These are phyloP conservation scores for Spheniscus humboldti DNA, from an alignment of 2,797 vertebrate species.

Conservation along the genomic window DNA sequence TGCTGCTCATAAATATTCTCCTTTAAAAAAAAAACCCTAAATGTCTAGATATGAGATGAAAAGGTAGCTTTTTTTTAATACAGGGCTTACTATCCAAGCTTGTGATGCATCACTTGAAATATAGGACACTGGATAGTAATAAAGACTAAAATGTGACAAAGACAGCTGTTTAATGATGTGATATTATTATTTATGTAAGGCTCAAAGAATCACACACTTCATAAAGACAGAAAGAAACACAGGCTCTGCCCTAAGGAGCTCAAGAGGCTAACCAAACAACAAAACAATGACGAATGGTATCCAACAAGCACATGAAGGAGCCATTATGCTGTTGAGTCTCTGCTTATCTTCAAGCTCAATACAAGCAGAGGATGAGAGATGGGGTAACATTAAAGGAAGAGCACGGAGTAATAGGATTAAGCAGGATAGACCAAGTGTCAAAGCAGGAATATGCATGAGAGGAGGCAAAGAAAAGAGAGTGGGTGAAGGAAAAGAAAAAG, in stretches of 20 bases:
- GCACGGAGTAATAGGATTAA: constrained; percentile 23
- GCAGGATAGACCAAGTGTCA: constrained; percentile 19
- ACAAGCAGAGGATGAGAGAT: constrained; percentile 32
- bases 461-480: constrained; percentile 27
- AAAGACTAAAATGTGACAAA: constrained; percentile 4
- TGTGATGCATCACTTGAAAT: not conserved
- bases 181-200: constrained; percentile 20
- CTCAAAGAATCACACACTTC: not conserved
- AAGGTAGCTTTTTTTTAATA: not conserved
- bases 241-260: constrained; percentile 3
- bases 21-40: not conserved
- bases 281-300: not conserved
- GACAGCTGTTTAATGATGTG: not conserved
- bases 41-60: not conserved
- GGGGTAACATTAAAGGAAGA: constrained; percentile 19
- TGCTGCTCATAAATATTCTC: not conserved
- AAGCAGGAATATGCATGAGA: constrained; percentile 39
- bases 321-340: not conserved
- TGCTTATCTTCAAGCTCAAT: constrained; percentile 21
- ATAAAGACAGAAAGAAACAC: not conserved
- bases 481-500: constrained; percentile 43
- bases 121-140: not conserved
- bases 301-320: not conserved
- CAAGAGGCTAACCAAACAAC: constrained; percentile 27
- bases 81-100: not conserved